Evolutionary conservation across 2,888 invertebrate genomes (phyloP).

Genomic region (Cacoxenus indagator): DNA sequence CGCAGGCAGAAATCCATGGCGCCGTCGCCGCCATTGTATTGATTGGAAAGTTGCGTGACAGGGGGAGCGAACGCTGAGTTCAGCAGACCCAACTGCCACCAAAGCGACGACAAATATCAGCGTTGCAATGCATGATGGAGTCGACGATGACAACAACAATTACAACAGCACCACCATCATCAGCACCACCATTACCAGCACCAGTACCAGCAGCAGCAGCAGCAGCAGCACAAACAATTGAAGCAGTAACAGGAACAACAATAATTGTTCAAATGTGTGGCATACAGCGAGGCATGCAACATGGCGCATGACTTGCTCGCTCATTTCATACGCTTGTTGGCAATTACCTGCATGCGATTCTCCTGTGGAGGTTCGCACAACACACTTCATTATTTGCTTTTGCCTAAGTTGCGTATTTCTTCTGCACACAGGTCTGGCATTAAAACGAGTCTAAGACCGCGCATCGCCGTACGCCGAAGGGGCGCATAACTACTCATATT

Average conservation of each 20-base stretch:
- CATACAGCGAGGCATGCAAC: slow-evolving; percentile 15
- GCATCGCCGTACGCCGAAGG: too few relatives aligned
- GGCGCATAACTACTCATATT: too few relatives aligned
- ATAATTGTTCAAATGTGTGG: background rate
- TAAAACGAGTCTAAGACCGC: background rate
- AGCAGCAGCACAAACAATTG: slow-evolving; percentile 25
- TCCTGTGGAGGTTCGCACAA: slow-evolving; percentile 47
- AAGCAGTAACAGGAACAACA: slow-evolving; percentile 21
- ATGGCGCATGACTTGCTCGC: background rate
- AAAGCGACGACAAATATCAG: background rate
- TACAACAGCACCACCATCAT: too few relatives aligned
- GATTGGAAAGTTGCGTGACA: slow-evolving; percentile 30
- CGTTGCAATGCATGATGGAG: background rate
- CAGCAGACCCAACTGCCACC: slow-evolving; percentile 4
- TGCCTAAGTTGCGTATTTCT: slow-evolving; percentile 24
- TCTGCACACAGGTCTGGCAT: background rate
- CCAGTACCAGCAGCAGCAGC: background rate
- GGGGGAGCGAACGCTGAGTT: background rate
- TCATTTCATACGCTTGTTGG: slow-evolving; percentile 9
- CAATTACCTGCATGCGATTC: slow-evolving; percentile 61
- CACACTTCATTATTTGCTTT: slow-evolving; percentile 22
- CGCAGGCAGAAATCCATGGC: background rate
- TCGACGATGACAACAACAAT: too few relatives aligned
- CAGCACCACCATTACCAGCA: too few relatives aligned
- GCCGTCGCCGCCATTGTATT: slow-evolving; percentile 26